A percentile compares a stretch with the other conserved stretches of the same genome.
These are phyloP conservation scores for Psittacula cyanocephala DNA, from an alignment of 2,113 vertebrate genomes.

Conservation along the genomic window DNA sequence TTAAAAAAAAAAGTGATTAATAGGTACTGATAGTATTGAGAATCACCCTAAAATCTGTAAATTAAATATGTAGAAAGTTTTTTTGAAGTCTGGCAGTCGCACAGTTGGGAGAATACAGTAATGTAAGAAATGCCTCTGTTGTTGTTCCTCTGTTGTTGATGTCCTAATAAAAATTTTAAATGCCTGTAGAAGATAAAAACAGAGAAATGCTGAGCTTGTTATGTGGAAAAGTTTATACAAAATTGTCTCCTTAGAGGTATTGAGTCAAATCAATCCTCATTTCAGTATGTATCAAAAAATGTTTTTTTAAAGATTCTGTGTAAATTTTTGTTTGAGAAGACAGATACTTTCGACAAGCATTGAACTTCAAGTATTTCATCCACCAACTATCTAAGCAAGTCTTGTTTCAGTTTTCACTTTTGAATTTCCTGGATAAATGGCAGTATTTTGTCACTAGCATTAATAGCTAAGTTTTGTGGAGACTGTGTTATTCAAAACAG, in stretches of 20 bases:
- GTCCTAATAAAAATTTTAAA: constrained; percentile 33
- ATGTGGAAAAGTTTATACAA: constrained; percentile 16
- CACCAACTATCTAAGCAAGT: background rate
- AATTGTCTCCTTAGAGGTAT: background rate
- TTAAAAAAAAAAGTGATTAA: background rate
- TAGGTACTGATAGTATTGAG: background rate
- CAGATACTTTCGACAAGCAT: background rate
- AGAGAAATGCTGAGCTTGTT: constrained; percentile 9
- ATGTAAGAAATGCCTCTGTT: background rate
- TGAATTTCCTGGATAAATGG: background rate
- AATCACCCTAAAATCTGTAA: background rate
- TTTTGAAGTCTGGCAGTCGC: background rate
- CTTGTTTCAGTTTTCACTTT: background rate
- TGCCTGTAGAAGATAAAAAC: constrained; percentile 24
- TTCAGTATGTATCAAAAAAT: background rate
- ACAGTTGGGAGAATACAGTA: background rate
- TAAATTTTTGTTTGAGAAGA: background rate
- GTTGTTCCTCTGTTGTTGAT: background rate
- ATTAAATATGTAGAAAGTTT: background rate
- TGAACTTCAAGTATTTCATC: background rate
- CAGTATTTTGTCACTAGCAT: background rate
- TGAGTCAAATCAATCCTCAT: background rate
- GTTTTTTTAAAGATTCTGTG: background rate
- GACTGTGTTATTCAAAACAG: background rate
- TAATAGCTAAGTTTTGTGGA: background rate